phyloP scores from a whole-genome alignment of 2,797 vertebrate species.

The Australoheros facetus region DNA sequence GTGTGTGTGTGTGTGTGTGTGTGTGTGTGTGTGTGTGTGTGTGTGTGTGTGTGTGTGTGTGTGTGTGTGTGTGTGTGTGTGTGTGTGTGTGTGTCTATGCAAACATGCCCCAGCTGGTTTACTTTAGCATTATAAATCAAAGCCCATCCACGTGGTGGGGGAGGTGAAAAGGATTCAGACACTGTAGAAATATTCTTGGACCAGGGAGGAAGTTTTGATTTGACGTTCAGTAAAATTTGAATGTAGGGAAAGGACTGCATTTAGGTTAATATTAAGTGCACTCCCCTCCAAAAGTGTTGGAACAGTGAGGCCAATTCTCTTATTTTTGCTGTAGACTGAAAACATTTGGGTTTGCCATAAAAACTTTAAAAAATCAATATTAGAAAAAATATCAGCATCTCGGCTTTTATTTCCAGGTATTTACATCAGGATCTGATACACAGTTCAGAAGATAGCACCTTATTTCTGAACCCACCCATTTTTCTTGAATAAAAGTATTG shows the following conservation, averaged over 20 bases:
- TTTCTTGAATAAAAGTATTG: no score
- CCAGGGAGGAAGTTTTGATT: neutral
- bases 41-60: neutral
- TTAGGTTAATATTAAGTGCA: neutral
- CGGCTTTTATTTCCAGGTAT: no score
- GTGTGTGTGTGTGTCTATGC: neutral
- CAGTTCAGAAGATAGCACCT: no score
- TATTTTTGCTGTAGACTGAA: no score
- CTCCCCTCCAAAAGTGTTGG: no score
- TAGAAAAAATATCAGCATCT: no score
- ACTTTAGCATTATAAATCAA: constrained; percentile 37
- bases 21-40: neutral
- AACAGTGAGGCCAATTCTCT: no score
- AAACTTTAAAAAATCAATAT: no score
- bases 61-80: neutral
- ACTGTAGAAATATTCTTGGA: neutral
- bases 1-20: neutral
- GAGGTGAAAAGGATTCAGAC: neutral
- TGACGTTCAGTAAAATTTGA: constrained; percentile 10
- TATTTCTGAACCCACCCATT: no score
- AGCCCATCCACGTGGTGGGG: neutral
- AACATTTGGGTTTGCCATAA: no score
- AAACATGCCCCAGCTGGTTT: constrained; percentile 34
- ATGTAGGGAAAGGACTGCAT: neutral
- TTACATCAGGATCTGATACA: no score